Evolutionary conservation across 2,113 vertebrate species (phyloP).

Genomic region (Leiothrix lutea): DNA sequence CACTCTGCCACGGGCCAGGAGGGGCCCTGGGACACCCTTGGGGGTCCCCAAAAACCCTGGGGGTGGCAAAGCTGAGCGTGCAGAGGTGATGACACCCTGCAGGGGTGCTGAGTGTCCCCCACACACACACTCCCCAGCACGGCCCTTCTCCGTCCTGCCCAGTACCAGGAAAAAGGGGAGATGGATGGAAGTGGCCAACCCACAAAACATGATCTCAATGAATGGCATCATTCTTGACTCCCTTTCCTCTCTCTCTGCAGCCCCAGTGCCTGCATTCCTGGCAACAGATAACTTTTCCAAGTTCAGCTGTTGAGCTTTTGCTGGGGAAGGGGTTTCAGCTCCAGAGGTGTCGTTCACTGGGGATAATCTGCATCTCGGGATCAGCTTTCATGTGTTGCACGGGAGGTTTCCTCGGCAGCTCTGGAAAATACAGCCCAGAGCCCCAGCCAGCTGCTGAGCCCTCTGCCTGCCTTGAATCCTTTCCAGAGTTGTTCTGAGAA

Average conservation of each 20-base stretch:
- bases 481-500: slow-evolving; percentile 6
- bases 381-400: slow-evolving; percentile 11
- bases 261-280: not conserved
- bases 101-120: not conserved
- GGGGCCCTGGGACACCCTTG: accelerated
- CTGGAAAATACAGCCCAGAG: not conserved
- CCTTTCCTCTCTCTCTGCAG: not conserved
- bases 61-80: not conserved
- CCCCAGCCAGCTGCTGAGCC: slow-evolving; percentile 31
- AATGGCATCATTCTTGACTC: not conserved
- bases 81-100: accelerated
- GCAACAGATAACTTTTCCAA: not conserved
- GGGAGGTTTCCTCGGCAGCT: slow-evolving; percentile 44
- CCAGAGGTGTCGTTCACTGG: not conserved
- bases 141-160: not conserved
- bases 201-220: not conserved
- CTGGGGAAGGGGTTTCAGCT: not conserved
- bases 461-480: slow-evolving; percentile 2
- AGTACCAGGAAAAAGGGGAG: not conserved
- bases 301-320: slow-evolving; percentile 37
- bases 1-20: not conserved
- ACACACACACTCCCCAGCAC: accelerated
- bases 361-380: not conserved
- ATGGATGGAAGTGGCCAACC: not conserved
- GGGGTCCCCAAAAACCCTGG: not conserved